Percentiles rank a stretch among this genome's conserved stretches.
Conservation (phyloP, 2,888 invertebrate genomes). For the Leucoma salicis region DNA sequence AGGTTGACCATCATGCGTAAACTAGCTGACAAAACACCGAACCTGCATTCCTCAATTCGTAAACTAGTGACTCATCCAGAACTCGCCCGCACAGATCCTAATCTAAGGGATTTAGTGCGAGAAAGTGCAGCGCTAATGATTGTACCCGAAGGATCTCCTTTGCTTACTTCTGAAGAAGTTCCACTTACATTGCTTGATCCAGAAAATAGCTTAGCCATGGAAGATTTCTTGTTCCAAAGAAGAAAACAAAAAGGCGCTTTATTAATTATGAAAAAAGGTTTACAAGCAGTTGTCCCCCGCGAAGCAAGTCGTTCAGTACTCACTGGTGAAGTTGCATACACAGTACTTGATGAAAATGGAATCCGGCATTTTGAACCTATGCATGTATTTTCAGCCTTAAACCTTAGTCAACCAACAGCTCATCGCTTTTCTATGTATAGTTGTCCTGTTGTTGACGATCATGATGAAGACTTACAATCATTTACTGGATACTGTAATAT, state of each 20-base stretch:
- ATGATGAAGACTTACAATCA: conserved; percentile 70
- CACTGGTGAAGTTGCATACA: conserved; percentile 88
- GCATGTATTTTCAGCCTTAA: conserved; percentile 87
- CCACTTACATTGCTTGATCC: conserved; percentile 85
- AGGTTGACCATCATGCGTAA: conserved; percentile 87
- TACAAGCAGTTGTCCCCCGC: conserved; percentile 89
- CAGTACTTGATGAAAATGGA: conserved; percentile 89
- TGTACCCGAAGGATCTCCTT: conserved; percentile 83
- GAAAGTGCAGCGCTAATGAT: conserved; percentile 88
- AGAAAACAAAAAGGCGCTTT: conserved; percentile 82
- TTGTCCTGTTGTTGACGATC: conserved; percentile 82
- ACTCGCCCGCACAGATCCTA: conserved; percentile 85
- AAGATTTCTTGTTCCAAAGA: conserved; percentile 86
- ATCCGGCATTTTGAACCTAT: conserved; percentile 89
- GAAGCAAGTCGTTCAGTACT: conserved; percentile 88
- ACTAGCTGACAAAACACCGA: conserved; percentile 85
- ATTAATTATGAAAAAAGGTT: conserved; percentile 87
- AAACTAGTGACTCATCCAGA: conserved; percentile 85
- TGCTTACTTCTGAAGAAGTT: conserved; percentile 86
- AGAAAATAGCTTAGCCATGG: conserved; percentile 88
- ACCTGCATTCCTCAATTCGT: conserved; percentile 82
- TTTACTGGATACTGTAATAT: conserved; percentile 74
- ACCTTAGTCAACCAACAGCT: conserved; percentile 84
- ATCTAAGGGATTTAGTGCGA: conserved; percentile 85
- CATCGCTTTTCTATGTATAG: conserved; percentile 86